Base-by-base conservation (phyloP, 2,888 invertebrate genomes). In the Xylota sylvarum region DNA sequence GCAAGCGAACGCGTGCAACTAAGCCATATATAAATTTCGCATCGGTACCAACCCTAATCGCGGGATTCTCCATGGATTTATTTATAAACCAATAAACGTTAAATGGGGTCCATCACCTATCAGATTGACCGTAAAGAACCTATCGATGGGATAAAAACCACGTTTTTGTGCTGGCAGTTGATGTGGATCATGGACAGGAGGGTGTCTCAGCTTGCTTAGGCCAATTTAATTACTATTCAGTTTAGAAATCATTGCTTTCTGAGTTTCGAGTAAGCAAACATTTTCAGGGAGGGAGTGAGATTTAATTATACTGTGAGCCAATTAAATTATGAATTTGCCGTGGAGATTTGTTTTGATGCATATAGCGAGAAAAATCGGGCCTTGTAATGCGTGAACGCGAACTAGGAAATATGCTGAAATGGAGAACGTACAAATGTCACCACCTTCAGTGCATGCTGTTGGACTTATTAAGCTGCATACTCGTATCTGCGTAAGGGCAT, bases 31-130 rank as follows among this genome's bases (percentile, higher is more conserved):
- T 80, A 43, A 56, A 56, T 50, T 58, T 62, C 17, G 17, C 17
- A 58, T 69, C 35, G 62, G 58, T 62, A 30, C 81, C 70, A 81
- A 81, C 74, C 76, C 85, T 76, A 81, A 43, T 64, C 77, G 32
- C 19, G 32, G 43, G 35, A 62, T 77, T 77, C 60, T 73, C 52
- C 65, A 40, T 55, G 73, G 82, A 82, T 73, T 86, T 82, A 86
- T 86, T 86, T 82, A 73, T 69, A 82, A 81, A 78, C 72, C 72
- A 82, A 86, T 86, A 86, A 86, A 78, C 72, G 77, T 82, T 78
- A 82, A 86, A 86, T 86, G 82, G 67, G 77, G 82, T 82, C 72
- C 48, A 77, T 82, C 86, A 77, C 82, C 86, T 82, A 86, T 76
- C 50, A 40, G 58, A 74, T 74, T 69, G 62, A 64, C 48, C 56